Conservation (phyloP, 2,797 vertebrate species). For the Discoglossus pictus region DNA sequence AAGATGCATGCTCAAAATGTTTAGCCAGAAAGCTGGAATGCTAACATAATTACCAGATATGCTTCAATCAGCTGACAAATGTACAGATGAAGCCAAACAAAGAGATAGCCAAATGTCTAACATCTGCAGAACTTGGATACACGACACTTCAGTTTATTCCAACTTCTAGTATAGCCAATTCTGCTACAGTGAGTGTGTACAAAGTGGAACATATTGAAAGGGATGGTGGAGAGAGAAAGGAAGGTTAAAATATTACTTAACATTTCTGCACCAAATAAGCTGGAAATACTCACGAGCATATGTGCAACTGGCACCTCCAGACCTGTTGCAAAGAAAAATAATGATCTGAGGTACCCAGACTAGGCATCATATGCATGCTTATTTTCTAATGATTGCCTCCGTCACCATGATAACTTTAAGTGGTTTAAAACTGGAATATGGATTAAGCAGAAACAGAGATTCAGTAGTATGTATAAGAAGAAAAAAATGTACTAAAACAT, state of each 20-base stretch:
- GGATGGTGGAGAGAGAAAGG: constrained; percentile 2
- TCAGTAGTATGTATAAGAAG: constrained; percentile 13
- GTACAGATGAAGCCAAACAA: constrained; percentile 41
- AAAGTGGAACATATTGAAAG: constrained; percentile 28
- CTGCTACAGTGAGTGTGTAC: constrained; percentile 12
- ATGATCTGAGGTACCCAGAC: constrained; percentile 5
- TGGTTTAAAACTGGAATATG: constrained; percentile 9
- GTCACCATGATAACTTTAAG: neutral
- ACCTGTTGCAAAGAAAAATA: constrained; percentile 10
- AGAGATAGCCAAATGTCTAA: constrained; percentile 52
- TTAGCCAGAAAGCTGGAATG: constrained; percentile 30
- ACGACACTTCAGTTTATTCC: constrained; percentile 39
- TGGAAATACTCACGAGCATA: constrained; percentile 11
- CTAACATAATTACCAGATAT: constrained; percentile 40
- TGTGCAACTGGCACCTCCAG: neutral
- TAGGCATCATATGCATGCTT: neutral
- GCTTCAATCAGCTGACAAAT: constrained; percentile 51
- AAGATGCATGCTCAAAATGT: constrained; percentile 20
- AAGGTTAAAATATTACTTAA: constrained; percentile 37
- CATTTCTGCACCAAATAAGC: constrained; percentile 6
- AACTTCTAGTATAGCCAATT: constrained; percentile 30
- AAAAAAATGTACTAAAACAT: constrained; percentile 19
- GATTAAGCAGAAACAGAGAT: constrained; percentile 2
- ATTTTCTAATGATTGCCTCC: constrained; percentile 1
- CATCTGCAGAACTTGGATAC: constrained; percentile 48